Evolutionary conservation across 1,140 invertebrate genomes (phyloP), one percentile per base, ranked within the genome.

Genomic region (Apis laboriosa): DNA sequence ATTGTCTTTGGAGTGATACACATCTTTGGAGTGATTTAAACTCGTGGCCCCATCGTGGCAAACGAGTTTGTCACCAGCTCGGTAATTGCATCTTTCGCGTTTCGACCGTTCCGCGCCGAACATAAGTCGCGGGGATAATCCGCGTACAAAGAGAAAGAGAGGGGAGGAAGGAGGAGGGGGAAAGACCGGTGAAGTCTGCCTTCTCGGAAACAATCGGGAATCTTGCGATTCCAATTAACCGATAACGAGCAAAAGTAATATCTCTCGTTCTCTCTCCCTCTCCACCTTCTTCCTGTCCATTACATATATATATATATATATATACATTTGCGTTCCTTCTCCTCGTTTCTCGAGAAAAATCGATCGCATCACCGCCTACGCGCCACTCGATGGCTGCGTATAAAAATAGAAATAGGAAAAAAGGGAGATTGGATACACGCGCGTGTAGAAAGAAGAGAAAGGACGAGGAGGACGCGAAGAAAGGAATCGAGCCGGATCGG

Each of bases 171-270:
- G 24, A 19, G 4, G 28, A 17, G 34, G 17, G 43, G 61, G 24
- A 19, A 63, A 13, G 51, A 60, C 51, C 21, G 56, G 51, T 15
- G 28, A 58, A 80, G 77, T 74, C 78, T 76, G 64, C 64, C 60
- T 86, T 79, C 79, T 88, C 74, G 66, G 80, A 80, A 88, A 86
- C 86, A 77, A 88, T 88, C 80, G 87, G 80, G 81, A 88, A 88
- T 86, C 88, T 89, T 84, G 87, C 80, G 87, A 88, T 89, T 86
- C 87, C 87, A 89, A 88, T 88, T 89, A 88, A 89, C 88, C 84
- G 84, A 88, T 89, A 89, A 89, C 87, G 88, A 89, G 87, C 85
- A 88, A 80, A 87, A 89, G 88, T 86, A 89, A 89, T 86, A 89
- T 89, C 82, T 72, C 68, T 55, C 63, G 28, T 72, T 51, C n/a